A percentile compares a stretch with the other conserved stretches of the same genome.
Conservation (phyloP, 2,797 vertebrate genomes). For the Acropternis orthonyx region DNA sequence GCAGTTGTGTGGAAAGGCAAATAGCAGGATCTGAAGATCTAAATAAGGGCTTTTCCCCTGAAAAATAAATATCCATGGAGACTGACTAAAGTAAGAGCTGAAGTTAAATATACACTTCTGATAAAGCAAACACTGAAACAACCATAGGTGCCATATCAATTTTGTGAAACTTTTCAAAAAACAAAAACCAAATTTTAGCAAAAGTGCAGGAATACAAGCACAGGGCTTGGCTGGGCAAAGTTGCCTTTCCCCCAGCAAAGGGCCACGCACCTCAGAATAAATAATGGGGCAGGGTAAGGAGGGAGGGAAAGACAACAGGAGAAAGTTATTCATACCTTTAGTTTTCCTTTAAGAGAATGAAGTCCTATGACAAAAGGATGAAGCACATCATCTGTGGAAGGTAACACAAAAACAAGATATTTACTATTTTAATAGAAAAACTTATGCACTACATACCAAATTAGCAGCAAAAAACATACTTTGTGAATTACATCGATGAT, state of each 20-base stretch:
- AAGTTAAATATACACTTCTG: neutral
- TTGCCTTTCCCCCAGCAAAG: neutral
- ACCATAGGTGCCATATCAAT: rapidly evolving
- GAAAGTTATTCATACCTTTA: constrained; percentile 10
- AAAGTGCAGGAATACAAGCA: neutral
- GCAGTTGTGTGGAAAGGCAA: neutral
- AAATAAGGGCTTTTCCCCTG: neutral
- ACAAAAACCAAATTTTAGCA: neutral
- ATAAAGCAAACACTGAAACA: neutral
- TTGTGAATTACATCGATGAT: neutral
- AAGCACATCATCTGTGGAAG: constrained; percentile 48
- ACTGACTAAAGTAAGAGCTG: neutral
- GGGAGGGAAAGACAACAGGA: neutral
- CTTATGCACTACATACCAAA: neutral
- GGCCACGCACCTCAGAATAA: neutral
- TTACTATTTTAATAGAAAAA: neutral
- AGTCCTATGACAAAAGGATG: constrained; percentile 34
- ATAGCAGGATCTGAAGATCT: neutral
- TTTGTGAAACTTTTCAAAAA: neutral
- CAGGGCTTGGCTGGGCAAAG: neutral
- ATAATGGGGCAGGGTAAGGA: neutral
- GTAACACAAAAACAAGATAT: neutral
- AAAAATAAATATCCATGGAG: neutral
- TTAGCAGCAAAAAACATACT: neutral
- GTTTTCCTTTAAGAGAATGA: neutral